Evolutionary conservation across 2,797 vertebrate species (phyloP), one percentile per base, ranked within the genome.

Genomic region (Coregonus sp.): DNA sequence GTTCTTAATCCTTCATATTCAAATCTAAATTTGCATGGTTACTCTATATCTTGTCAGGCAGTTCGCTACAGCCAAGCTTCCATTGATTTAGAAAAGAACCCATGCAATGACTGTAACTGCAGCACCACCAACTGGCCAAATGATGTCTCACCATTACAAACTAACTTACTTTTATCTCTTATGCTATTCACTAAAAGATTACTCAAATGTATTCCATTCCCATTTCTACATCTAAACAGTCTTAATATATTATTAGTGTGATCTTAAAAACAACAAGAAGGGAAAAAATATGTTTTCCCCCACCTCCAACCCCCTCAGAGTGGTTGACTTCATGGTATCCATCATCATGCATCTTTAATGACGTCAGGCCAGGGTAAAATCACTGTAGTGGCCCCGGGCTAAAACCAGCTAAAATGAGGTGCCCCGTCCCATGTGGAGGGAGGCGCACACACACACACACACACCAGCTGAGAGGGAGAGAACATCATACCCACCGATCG

Each of bases 341-440:
- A 94, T 94, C 94, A 89, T 94, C 94, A 96, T 96, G 96, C 96
- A 96, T 97, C 95, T 96, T 97, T 96, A 96, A 97, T 96, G 95
- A 95, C 93, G 93, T 94, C 91, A 93, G 94, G 95, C 95, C 94
- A 85, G 96, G 91, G 92, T 93, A 95, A 96, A 97, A 96, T 95
- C 96, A 96, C 96, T 96, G 96, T 96, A 95, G 95, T 95, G 95
- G 96, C 96, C 96, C 84, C 88, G 94, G 96, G 96, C 96, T 92
- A 93, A 91, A 93, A 81, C 87, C 89, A 92, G 87, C 91, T 94
- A 94, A 96, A 95, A 95, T 90, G 93, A 95, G 95, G 94, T 93
- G 93, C 92, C 92, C 95, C 94, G 31, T 71, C 9, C 92, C 90
- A 93, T 88, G 88, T 90, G 9, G 47, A 72, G 70, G 29, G 70